Base-by-base conservation (phyloP, 2,797 vertebrate genomes). In the Serranus cabrilla region DNA sequence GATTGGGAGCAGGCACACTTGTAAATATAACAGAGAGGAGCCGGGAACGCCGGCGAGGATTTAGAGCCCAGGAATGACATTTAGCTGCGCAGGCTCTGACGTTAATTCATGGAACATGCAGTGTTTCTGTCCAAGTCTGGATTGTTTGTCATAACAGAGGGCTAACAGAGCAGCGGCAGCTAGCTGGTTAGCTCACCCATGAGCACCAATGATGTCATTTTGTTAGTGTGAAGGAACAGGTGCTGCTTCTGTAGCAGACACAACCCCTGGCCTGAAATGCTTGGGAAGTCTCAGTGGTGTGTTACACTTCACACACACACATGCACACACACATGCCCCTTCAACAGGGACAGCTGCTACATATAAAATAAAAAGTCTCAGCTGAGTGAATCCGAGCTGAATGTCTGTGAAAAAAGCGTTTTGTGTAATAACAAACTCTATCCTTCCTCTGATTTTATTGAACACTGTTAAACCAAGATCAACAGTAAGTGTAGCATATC, bases 161-260 rank as follows among this genome's bases (percentile, higher is more conserved):
- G 34, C 34, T 34, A 34, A 34, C 43, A 43, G 40, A 58, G 39
- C 58, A 25, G 80, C 64, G 7, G 9, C 5, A 0, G 71, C 74
- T 78, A 83, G 45, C 50, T 2, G 14, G 20, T 60, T 68, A 83
- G 87, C 90, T 88, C 63, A 58, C 60, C 67, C n/a, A 71, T 34
- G 25, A 88, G 25, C 54, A 5, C 14, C 51, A 45, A 42, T 92
- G 91, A 93, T 89, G 89, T 92, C 90, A 92, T 77, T 83, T 64
- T 43, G 65, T 80, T 76, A 79, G 83, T 43, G 27, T 40, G 75
- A 71, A 82, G 71, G 81, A 87, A 94, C 93, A 94, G 93, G 91
- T 94, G 93, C 82, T 81, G 71, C 56, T 57, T 80, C 72, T 80
- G 78, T 46, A 71, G 71, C 74, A 87, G 74, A 84, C 74, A 52